A percentile compares a stretch with the other conserved stretches of the same genome.
These are phyloP conservation scores for Clarias gariepinus DNA, from an alignment of 2,113 vertebrate genomes.

Conservation along the genomic window DNA sequence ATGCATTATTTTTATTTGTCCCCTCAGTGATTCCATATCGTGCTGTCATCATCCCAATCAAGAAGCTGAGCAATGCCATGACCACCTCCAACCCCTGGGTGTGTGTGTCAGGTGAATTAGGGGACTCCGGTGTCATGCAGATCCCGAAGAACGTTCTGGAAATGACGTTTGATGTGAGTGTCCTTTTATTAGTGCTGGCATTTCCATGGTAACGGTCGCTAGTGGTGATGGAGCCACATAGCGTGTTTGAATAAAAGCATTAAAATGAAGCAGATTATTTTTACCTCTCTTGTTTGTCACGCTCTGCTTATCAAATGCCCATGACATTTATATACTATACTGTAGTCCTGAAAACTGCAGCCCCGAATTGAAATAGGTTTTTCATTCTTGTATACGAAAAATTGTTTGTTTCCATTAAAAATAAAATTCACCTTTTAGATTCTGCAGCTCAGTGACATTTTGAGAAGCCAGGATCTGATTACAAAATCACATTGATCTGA, in stretches of 20 bases:
- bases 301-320: neutral
- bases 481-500: neutral
- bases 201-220: conserved; percentile 25
- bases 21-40: conserved; percentile 89
- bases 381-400: too few relatives aligned
- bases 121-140: conserved; percentile 90
- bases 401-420: neutral
- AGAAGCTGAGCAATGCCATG: conserved; percentile 95
- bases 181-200: neutral
- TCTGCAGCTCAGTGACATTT: neutral
- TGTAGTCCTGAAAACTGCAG: neutral
- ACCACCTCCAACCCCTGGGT: conserved; percentile 95
- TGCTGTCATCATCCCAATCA: conserved; percentile 92
- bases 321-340: neutral
- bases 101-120: conserved; percentile 93
- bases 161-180: conserved; percentile 92
- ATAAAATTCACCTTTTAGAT: neutral
- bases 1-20: conserved; percentile 36
- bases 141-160: conserved; percentile 94
- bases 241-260: neutral
- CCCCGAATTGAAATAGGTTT: too few relatives aligned
- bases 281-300: neutral
- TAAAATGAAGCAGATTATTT: neutral
- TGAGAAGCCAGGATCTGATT: neutral
- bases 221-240: neutral